Conservation (phyloP, 2,888 invertebrate species). For the Nymphalis c-album region DNA sequence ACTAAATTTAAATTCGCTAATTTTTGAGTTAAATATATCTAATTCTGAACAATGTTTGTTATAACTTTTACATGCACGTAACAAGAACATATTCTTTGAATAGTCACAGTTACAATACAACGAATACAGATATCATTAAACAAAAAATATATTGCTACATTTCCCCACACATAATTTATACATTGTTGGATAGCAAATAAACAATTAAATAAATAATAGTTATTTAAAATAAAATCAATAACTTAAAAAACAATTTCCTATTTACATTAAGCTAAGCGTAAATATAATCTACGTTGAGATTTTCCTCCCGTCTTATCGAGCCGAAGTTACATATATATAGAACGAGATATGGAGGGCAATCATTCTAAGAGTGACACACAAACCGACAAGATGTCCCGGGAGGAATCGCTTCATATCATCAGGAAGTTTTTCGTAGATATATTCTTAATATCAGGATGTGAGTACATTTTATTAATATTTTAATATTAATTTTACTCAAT, state of each 20-base stretch:
- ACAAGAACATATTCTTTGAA: no score
- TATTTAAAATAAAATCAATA: not conserved
- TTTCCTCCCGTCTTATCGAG: conserved; percentile 23
- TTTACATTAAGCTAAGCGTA: conserved; percentile 19
- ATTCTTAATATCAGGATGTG: conserved; percentile 24
- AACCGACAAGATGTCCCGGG: conserved; percentile 23
- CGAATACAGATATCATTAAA: no score
- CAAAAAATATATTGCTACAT: no score
- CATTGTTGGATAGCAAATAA: no score
- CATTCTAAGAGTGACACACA: not conserved
- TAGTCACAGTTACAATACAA: no score
- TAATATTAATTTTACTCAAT: not conserved
- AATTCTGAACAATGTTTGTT: no score
- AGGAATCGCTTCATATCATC: conserved; percentile 23
- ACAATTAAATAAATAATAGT: not conserved
- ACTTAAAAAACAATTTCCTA: conserved; percentile 28
- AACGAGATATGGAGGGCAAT: not conserved
- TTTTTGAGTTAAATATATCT: no score
- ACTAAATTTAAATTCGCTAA: no score
- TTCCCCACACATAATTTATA: no score
- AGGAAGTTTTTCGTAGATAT: conserved; percentile 31
- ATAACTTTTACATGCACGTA: no score
- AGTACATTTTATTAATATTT: conserved; percentile 15
- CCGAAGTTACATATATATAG: conserved; percentile 19
- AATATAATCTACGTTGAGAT: conserved; percentile 12